Conservation (phyloP, 2,888 invertebrate species). For the Watsonalla cultraria region DNA sequence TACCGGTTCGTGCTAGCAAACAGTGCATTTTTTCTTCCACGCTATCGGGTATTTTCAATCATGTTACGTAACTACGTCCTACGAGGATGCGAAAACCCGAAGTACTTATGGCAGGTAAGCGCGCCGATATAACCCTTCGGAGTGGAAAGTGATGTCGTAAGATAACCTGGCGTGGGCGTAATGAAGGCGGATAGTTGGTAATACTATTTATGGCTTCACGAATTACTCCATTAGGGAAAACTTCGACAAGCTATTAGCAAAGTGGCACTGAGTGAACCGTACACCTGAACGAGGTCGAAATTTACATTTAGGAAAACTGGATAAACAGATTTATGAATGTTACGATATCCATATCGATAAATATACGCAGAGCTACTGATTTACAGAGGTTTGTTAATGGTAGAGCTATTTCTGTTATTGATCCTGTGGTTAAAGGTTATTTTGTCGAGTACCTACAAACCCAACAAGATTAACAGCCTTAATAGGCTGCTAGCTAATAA, state of each 20-base stretch:
- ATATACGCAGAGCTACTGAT: not conserved
- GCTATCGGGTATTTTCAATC: not conserved
- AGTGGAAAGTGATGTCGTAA: constrained; percentile 10
- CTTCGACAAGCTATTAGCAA: not conserved
- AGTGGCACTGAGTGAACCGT: not conserved
- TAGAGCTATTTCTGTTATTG: no score
- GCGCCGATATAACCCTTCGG: constrained; percentile 4
- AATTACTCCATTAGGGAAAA: not conserved
- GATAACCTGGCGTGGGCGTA: constrained; percentile 8
- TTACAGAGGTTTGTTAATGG: not conserved
- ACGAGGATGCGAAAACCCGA: not conserved
- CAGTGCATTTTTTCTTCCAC: not conserved
- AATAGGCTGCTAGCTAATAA: no score
- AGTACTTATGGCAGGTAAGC: constrained; percentile 4
- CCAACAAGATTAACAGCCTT: no score
- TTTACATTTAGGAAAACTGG: not conserved
- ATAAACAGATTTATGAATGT: not conserved
- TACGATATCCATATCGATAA: not conserved
- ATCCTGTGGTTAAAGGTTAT: no score
- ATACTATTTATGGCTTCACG: not conserved
- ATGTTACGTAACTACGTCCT: not conserved
- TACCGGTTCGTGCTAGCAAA: not conserved
- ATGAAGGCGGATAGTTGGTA: not conserved
- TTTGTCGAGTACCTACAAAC: no score
- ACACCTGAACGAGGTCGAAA: not conserved